Evolutionary conservation across 1,140 invertebrate genomes (phyloP).

Genomic region (Amyelois transitella): DNA sequence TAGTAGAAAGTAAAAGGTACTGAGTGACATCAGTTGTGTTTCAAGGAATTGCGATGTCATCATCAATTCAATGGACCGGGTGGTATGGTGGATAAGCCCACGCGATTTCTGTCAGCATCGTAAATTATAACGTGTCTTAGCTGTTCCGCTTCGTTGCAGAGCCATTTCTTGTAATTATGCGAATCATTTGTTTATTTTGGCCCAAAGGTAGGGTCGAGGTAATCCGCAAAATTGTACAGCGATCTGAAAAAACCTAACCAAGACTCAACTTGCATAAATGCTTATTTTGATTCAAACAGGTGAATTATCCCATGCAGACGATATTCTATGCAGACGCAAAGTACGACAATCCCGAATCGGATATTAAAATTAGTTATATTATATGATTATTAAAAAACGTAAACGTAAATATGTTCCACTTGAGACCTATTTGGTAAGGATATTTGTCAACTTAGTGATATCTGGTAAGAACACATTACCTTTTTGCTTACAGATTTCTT

Average conservation of each 20-base stretch:
- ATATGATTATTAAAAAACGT: too few species aligned
- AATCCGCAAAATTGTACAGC: too few species aligned
- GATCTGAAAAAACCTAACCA: too few species aligned
- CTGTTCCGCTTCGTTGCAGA: background rate
- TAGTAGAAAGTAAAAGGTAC: background rate
- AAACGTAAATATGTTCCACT: too few species aligned
- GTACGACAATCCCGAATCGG: too few species aligned
- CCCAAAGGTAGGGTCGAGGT: too few species aligned
- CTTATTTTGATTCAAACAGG: too few species aligned
- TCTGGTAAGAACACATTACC: background rate
- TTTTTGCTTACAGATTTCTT: background rate
- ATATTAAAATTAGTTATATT: too few species aligned
- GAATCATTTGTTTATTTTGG: background rate
- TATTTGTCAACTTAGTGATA: background rate
- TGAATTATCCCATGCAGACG: too few species aligned
- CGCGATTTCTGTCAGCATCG: background rate
- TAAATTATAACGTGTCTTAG: background rate
- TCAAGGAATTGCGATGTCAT: constrained; percentile 7
- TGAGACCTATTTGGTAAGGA: background rate
- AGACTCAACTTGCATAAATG: too few species aligned
- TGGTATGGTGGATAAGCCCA: background rate
- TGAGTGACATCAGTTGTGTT: constrained; percentile 1
- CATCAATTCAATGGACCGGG: background rate
- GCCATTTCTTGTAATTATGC: background rate
- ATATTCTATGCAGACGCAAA: too few species aligned